Percentiles rank a stretch among this genome's conserved stretches.
Evolutionary conservation across 2,888 invertebrate species (phyloP).

Genomic region (Acrobasis suavella): DNA sequence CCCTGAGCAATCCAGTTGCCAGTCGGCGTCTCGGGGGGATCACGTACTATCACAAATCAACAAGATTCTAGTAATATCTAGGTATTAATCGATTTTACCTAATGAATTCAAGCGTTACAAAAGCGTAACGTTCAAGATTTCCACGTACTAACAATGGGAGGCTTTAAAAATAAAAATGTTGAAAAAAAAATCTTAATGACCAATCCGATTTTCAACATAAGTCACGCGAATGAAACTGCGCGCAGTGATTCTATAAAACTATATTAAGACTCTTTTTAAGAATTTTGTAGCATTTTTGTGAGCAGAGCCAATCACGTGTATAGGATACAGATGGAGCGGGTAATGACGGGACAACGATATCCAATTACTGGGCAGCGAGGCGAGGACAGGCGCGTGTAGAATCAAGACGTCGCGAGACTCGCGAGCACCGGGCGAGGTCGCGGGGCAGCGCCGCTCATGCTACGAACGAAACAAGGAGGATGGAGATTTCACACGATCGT

Average conservation of each 20-base stretch:
- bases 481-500: too few relatives aligned
- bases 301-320: background rate
- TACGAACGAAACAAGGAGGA: background rate
- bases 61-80: too few relatives aligned
- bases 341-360: background rate
- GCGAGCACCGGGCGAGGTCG: background rate
- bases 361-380: background rate
- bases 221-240: too few relatives aligned
- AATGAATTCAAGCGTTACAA: too few relatives aligned
- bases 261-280: background rate
- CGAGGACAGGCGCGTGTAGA: background rate
- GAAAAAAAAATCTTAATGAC: too few relatives aligned
- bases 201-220: too few relatives aligned
- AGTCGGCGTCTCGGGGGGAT: background rate
- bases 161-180: too few relatives aligned
- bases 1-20: background rate
- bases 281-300: background rate
- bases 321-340: background rate
- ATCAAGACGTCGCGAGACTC: background rate
- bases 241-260: too few relatives aligned
- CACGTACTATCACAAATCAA: too few relatives aligned
- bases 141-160: too few relatives aligned
- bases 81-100: too few relatives aligned
- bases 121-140: too few relatives aligned
- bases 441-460: background rate